Percentiles rank a stretch among this genome's conserved stretches.
Evolutionary conservation across 2,888 invertebrate genomes (phyloP).

Genomic region (Acleris literana): DNA sequence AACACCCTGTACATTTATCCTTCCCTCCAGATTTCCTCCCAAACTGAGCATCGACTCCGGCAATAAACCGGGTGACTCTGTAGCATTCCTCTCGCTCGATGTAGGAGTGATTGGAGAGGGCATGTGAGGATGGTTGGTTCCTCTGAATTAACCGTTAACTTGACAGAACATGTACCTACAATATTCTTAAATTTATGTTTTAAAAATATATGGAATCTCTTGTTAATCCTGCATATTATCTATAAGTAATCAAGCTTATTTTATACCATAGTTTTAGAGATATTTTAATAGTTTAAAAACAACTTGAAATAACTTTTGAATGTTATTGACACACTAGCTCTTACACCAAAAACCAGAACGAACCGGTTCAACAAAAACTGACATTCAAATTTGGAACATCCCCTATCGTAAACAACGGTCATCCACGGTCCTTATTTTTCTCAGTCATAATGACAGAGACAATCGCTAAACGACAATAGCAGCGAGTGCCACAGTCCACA

Average conservation of each 20-base stretch:
- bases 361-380: neutral
- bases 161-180: no score
- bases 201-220: no score
- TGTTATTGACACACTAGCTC: no score
- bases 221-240: no score
- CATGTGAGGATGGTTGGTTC: neutral
- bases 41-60: slow-evolving; percentile 61
- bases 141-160: no score
- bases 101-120: neutral
- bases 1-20: slow-evolving; percentile 26
- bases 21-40: slow-evolving; percentile 38
- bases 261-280: no score
- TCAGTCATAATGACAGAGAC: slow-evolving; percentile 34
- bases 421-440: slow-evolving; percentile 3
- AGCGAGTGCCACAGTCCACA: slow-evolving; percentile 32
- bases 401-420: no score
- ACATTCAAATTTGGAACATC: neutral
- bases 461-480: slow-evolving; percentile 34
- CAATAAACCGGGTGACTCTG: slow-evolving; percentile 76
- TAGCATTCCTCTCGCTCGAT: slow-evolving; percentile 57
- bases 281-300: no score
- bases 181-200: no score
- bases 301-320: no score
- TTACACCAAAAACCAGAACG: no score
- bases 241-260: no score